Evolutionary conservation across 2,888 invertebrate species (phyloP).

Genomic region (Xanthorhoe designata): DNA sequence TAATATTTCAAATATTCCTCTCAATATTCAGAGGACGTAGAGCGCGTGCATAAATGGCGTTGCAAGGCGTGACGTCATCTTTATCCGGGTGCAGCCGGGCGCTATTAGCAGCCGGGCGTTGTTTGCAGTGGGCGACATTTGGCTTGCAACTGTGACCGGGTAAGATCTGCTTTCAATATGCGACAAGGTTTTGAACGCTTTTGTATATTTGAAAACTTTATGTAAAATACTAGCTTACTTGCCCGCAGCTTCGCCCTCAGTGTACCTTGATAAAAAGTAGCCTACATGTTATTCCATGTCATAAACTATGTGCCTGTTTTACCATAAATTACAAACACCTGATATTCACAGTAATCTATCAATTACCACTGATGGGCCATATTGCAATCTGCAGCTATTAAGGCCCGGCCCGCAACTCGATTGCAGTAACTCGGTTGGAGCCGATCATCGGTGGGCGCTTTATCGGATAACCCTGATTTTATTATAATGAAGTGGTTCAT

Average conservation of each 20-base stretch:
- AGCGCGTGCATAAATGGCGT: conserved; percentile 31
- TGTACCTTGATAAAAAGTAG: too few relatives aligned
- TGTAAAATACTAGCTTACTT: too few relatives aligned
- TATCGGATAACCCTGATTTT: conserved; percentile 5
- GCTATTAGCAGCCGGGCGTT: conserved; percentile 13
- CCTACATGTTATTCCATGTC: too few relatives aligned
- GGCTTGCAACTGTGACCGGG: background rate
- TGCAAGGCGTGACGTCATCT: conserved; percentile 32
- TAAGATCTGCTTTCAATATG: background rate
- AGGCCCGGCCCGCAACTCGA: conserved; percentile 8
- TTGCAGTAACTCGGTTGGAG: conserved; percentile 6
- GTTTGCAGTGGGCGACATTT: conserved; percentile 4
- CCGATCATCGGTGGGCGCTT: background rate
- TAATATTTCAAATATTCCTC: conserved; percentile 7
- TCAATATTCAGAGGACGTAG: conserved; percentile 32
- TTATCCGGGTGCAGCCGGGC: conserved; percentile 36
- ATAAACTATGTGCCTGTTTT: too few relatives aligned
- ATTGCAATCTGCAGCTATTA: conserved; percentile 1
- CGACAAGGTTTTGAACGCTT: background rate
- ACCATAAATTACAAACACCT: background rate
- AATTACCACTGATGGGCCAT: background rate
- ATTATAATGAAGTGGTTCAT: conserved; percentile 1
- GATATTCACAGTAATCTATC: background rate
- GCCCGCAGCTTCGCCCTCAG: too few relatives aligned
- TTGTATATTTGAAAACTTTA: too few relatives aligned